These are phyloP conservation scores for Semicossyphus pulcher DNA, from an alignment of 2,113 vertebrate genomes.

Conservation along the genomic window DNA sequence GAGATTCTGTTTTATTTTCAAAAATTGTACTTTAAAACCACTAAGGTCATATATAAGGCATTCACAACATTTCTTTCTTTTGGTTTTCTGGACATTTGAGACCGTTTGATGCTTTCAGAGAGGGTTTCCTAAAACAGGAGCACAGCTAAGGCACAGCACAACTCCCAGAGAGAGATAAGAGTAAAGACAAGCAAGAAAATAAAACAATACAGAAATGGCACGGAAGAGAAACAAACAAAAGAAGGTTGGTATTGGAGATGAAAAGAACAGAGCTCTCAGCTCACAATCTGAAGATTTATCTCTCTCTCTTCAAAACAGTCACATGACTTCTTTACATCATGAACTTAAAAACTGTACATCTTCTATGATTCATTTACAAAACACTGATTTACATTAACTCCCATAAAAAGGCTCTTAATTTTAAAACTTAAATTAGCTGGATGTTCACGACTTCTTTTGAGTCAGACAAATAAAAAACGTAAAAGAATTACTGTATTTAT, in stretches of 20 bases:
- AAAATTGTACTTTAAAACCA: conserved; percentile 46
- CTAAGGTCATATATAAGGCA: conserved; percentile 49
- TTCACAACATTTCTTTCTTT: conserved; percentile 37
- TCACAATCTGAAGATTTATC: conserved; percentile 6
- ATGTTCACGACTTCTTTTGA: too few species aligned
- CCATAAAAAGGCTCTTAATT: neutral
- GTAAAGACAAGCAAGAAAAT: neutral
- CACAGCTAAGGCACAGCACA: conserved; percentile 68
- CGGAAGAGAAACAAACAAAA: neutral
- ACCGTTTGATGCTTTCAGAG: conserved; percentile 41
- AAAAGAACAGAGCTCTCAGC: neutral
- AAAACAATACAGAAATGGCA: neutral
- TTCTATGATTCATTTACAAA: conserved; percentile 18
- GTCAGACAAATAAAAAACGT: too few species aligned
- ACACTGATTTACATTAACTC: conserved; percentile 29
- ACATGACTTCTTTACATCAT: neutral
- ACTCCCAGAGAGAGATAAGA: conserved; percentile 27
- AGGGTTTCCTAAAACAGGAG: conserved; percentile 47
- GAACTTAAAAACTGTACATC: conserved; percentile 35
- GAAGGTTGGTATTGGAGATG: neutral
- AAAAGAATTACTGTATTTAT: too few species aligned
- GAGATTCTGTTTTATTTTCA: conserved; percentile 53
- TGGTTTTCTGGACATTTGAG: conserved; percentile 33
- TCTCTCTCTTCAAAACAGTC: neutral
- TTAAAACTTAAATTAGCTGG: too few species aligned